A percentile compares a stretch with the other conserved stretches of the same genome.
These are phyloP conservation scores for Panorpa germanica DNA, from an alignment of 2,888 invertebrate genomes.

Conservation along the genomic window DNA sequence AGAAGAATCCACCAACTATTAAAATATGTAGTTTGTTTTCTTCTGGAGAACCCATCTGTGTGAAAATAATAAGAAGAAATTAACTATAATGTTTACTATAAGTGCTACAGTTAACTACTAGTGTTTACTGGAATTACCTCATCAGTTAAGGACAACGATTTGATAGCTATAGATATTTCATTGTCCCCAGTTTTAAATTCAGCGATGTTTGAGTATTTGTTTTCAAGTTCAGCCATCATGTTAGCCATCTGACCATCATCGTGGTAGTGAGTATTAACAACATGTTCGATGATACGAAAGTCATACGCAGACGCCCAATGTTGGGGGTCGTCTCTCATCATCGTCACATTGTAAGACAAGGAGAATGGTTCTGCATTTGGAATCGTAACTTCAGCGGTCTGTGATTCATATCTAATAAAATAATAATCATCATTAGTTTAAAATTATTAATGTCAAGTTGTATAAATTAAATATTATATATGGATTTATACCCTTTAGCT, in stretches of 20 bases:
- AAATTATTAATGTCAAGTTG: constrained; percentile 15
- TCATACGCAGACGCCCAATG: constrained; percentile 76
- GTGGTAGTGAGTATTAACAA: constrained; percentile 44
- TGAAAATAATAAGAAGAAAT: constrained; percentile 12
- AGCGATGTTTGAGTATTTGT: constrained; percentile 42
- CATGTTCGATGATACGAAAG: constrained; percentile 48
- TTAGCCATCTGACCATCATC: constrained; percentile 40
- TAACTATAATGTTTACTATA: constrained; percentile 5
- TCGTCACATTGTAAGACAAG: constrained; percentile 50
- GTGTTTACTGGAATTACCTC: constrained; percentile 29
- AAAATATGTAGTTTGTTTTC: constrained; percentile 69
- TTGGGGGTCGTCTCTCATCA: constrained; percentile 61
- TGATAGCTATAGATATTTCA: constrained; percentile 41
- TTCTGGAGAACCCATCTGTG: constrained; percentile 56
- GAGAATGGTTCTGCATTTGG: constrained; percentile 30
- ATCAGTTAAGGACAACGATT: constrained; percentile 52
- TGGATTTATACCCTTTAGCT: constrained; percentile 38
- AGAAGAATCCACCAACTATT: constrained; percentile 67
- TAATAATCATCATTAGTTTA: constrained; percentile 19
- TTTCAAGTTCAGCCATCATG: constrained; percentile 47
- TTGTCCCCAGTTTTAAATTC: constrained; percentile 52
- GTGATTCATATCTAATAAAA: constrained; percentile 35
- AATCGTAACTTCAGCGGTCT: constrained; percentile 41
- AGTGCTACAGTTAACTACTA: constrained; percentile 5
- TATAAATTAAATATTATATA: neutral